Evolutionary conservation across 1,140 invertebrate species (phyloP).

Genomic region (Chironomus tepperi): DNA sequence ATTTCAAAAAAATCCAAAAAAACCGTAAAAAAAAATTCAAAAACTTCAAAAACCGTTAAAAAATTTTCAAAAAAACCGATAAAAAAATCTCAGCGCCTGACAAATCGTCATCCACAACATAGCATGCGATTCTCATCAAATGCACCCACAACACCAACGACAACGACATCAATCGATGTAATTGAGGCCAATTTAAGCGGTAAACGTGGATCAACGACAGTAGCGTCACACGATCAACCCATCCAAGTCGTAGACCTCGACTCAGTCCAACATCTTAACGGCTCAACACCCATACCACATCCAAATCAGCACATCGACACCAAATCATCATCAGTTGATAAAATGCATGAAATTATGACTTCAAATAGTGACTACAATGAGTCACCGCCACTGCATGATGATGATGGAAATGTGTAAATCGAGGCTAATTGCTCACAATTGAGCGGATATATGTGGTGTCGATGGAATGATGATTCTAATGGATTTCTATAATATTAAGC

Average conservation of each 20-base stretch:
- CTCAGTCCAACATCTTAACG: neutral
- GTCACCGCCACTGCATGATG: neutral
- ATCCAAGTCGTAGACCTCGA: neutral
- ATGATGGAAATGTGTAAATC: neutral
- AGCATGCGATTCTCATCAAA: constrained; percentile 20
- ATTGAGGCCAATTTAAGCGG: constrained; percentile 13
- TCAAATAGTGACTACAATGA: neutral
- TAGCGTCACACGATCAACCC: neutral
- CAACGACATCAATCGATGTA: constrained; percentile 7
- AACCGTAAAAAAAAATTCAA: too few species aligned
- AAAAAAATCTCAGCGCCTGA: neutral
- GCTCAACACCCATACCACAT: neutral
- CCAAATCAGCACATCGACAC: neutral
- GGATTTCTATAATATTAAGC: neutral
- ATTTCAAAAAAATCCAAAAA: neutral
- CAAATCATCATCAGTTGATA: neutral
- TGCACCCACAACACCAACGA: constrained; percentile 8
- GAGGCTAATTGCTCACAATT: constrained; percentile 1
- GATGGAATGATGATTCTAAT: neutral
- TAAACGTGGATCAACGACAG: neutral
- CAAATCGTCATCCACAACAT: neutral
- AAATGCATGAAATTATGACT: constrained; percentile 1
- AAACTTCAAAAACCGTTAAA: neutral
- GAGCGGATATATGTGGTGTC: neutral
- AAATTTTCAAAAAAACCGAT: too few species aligned